Evolutionary conservation across 1,140 invertebrate species (phyloP).

Genomic region (Drosophila willistoni): DNA sequence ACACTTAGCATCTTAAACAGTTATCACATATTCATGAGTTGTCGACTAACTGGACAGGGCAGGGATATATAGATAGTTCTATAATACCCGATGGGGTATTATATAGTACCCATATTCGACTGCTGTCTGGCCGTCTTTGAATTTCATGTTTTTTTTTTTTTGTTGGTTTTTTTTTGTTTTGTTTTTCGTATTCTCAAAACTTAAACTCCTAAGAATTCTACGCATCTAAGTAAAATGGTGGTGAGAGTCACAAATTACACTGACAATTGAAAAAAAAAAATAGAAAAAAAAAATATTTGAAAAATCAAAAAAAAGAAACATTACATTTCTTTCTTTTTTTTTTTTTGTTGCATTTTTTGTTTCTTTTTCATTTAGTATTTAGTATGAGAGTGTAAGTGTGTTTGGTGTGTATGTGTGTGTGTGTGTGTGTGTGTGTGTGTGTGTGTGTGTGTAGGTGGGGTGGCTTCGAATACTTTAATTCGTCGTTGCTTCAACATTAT

Average conservation of each 20-base stretch:
- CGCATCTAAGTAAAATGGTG: slow-evolving; percentile 81
- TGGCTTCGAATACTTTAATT: slow-evolving; percentile 81
- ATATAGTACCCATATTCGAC: not conserved
- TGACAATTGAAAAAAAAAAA: slow-evolving; percentile 5
- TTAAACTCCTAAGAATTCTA: slow-evolving; percentile 76
- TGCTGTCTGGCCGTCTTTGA: slow-evolving; percentile 68
- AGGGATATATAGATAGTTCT: not conserved
- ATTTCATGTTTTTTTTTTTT: slow-evolving; percentile 72
- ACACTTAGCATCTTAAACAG: slow-evolving; percentile 81
- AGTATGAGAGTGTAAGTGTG: slow-evolving; percentile 60
- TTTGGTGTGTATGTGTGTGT: slow-evolving; percentile 40
- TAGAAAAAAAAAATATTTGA: too few species aligned
- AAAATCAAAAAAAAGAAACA: not conserved
- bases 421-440: slow-evolving; percentile 36
- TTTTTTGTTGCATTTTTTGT: slow-evolving; percentile 26
- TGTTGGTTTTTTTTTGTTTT: slow-evolving; percentile 28
- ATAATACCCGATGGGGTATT: not conserved
- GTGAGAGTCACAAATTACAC: slow-evolving; percentile 78
- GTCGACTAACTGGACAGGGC: slow-evolving; percentile 66
- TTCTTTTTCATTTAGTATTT: slow-evolving; percentile 48
- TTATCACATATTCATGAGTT: slow-evolving; percentile 81
- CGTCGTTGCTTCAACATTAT: slow-evolving; percentile 66
- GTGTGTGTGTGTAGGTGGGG: slow-evolving; percentile 72
- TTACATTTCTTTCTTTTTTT: slow-evolving; percentile 29
- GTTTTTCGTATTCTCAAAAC: slow-evolving; percentile 65